A percentile compares a stretch with the other conserved stretches of the same genome.
Evolutionary conservation across 2,113 vertebrate genomes (phyloP).

Genomic region (Neogobius melanostomus): DNA sequence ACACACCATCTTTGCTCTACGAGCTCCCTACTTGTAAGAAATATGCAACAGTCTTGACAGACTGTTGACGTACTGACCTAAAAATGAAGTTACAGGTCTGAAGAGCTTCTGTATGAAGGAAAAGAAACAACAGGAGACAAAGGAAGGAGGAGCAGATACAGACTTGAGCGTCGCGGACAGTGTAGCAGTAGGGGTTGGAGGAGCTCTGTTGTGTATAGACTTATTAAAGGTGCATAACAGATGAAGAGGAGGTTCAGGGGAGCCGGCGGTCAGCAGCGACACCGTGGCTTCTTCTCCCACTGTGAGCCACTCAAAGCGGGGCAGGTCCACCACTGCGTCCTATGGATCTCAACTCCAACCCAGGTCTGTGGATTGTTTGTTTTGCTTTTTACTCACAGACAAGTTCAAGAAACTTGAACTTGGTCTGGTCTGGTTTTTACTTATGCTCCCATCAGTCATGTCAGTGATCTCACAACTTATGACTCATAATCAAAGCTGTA

Average conservation of each 20-base stretch:
- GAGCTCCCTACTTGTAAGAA: slow-evolving; percentile 13
- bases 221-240: slow-evolving; percentile 59
- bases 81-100: slow-evolving; percentile 35
- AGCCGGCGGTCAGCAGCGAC: slow-evolving; percentile 60
- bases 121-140: slow-evolving; percentile 23
- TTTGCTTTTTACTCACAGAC: slow-evolving; percentile 18
- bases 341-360: slow-evolving; percentile 75
- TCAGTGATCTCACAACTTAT: slow-evolving; percentile 15
- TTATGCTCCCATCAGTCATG: slow-evolving; percentile 16
- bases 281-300: slow-evolving; percentile 55
- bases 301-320: slow-evolving; percentile 41
- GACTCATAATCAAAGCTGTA: slow-evolving; percentile 27
- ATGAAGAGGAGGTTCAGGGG: slow-evolving; percentile 61
- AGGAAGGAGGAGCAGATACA: slow-evolving; percentile 25
- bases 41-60: slow-evolving; percentile 24
- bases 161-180: slow-evolving; percentile 17
- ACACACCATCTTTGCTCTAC: slow-evolving; percentile 53
- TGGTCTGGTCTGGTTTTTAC: slow-evolving; percentile 14
- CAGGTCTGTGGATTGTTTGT: slow-evolving; percentile 70
- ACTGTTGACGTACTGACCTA: slow-evolving; percentile 43
- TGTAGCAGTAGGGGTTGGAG: slow-evolving; percentile 12
- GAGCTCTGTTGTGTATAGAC: slow-evolving; percentile 50
- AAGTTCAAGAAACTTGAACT: slow-evolving; percentile 2
- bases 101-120: slow-evolving; percentile 43
- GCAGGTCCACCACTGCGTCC: slow-evolving; percentile 39